Percentiles rank a stretch among this genome's conserved stretches.
These are phyloP conservation scores for Prunella strophiata DNA, from an alignment of 2,797 vertebrate genomes.

Conservation along the genomic window DNA sequence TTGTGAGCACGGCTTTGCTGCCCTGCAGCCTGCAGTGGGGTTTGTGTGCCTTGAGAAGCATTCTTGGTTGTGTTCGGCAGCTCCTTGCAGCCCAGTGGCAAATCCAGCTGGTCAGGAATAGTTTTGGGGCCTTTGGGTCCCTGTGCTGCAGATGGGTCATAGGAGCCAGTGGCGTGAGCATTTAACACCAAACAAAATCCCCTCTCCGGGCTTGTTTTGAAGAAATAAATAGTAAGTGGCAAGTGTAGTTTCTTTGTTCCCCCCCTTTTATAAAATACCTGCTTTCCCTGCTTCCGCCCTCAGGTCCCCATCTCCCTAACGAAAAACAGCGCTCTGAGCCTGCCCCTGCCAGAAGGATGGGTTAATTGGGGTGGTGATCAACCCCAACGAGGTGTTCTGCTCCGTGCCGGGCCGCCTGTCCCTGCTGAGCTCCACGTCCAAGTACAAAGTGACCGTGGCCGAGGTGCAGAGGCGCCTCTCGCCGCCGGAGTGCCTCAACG, in stretches of 20 bases:
- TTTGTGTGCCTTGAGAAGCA: background rate
- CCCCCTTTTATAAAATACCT: background rate
- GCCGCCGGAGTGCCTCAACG: constrained; percentile 95
- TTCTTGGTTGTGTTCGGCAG: background rate
- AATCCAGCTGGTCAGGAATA: accelerated
- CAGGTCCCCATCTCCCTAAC: constrained; percentile 90
- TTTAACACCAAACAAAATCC: background rate
- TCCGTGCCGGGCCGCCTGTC: constrained; percentile 95
- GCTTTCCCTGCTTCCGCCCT: background rate
- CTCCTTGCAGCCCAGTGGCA: background rate
- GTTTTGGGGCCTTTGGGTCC: accelerated
- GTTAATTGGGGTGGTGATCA: constrained; percentile 92
- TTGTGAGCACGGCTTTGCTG: background rate
- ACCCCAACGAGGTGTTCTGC: constrained; percentile 97
- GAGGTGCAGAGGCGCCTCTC: constrained; percentile 96
- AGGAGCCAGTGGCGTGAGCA: accelerated
- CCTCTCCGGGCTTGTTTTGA: accelerated
- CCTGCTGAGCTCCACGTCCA: constrained; percentile 96
- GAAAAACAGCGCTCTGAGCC: constrained; percentile 87
- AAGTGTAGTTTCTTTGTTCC: no score
- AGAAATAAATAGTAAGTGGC: no score
- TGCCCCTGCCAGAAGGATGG: constrained; percentile 96
- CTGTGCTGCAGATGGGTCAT: accelerated
- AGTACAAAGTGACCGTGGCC: constrained; percentile 98
- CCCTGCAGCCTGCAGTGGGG: background rate